Evolutionary conservation across 2,113 vertebrate species (phyloP), one percentile per base, ranked within the genome.

Genomic region (Origma solitaria): DNA sequence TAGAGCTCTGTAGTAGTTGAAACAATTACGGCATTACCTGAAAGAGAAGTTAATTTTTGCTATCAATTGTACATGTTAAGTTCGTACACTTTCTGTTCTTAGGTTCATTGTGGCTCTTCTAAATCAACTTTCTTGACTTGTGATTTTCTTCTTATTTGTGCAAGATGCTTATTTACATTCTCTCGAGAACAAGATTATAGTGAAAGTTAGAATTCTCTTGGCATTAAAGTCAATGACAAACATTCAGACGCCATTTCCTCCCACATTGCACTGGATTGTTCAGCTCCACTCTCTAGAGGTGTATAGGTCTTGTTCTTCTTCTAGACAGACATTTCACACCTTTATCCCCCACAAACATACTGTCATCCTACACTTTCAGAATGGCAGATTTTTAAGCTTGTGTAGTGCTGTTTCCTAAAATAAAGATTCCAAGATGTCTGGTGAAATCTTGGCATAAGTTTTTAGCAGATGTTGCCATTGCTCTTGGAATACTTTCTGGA

Each of bases 241-340:
- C 91, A 94, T 73, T 92, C 92, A 97, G 95, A 95, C 86, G 64
- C 91, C 90, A 84, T 91, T 86, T 50, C 93, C 94, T 97, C 96
- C 94, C 95, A 95, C 92, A 47, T 93, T 93, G 95, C 82, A 57
- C 66, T 89, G 89, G 91, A 93, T 98, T 98, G 95, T 97, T 98
- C 97, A 92, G 94, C 96, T 97, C 96, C 97, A 78, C 95, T 97
- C 92, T 79, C 70, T 70, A 96, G 96, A 97, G 94, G 95, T 95
- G 87, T 96, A 93, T 96, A 97, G 97, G 96, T 95, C 97, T 94
- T 96, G 83, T 97, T 97, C 95, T 95, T 97, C 97, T 96, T 96
- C 96, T 92, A 97, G 97, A 97, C 97, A 96, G 94, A 95, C 92
- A 25, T 97, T 98, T 98, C 97, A 96, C 97, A 98, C 97, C 97